These are phyloP conservation scores for Cercocebus atys DNA, from an alignment of 2,113 vertebrate species.

Conservation along the genomic window DNA sequence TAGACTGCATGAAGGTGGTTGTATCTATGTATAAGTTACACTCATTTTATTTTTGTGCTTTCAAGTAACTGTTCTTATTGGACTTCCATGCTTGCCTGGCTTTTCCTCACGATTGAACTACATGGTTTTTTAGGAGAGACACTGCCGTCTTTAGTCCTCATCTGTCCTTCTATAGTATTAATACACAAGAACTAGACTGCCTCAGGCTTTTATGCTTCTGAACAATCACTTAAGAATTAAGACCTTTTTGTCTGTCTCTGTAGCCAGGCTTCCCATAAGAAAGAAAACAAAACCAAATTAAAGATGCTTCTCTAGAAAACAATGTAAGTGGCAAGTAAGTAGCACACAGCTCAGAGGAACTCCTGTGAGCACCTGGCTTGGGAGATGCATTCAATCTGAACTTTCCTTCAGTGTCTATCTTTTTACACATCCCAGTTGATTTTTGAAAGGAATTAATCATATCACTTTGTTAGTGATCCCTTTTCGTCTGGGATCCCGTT, in stretches of 20 bases:
- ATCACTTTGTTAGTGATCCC: not conserved
- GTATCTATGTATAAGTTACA: not conserved
- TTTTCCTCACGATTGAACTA: not conserved
- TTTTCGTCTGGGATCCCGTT: constrained; percentile 42
- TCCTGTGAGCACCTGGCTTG: not conserved
- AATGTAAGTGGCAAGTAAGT: not conserved
- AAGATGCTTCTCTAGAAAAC: not conserved
- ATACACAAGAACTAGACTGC: not conserved
- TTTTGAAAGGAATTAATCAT: not conserved
- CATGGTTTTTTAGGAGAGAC: not conserved
- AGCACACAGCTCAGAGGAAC: not conserved
- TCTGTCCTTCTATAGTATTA: not conserved
- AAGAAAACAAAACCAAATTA: not conserved
- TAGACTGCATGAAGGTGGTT: not conserved
- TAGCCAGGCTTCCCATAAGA: not conserved
- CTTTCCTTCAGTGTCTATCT: not conserved
- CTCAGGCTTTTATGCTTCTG: not conserved
- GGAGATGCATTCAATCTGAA: not conserved
- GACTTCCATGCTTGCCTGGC: not conserved
- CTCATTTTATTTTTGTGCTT: not conserved
- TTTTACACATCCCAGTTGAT: not conserved
- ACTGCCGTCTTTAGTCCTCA: not conserved
- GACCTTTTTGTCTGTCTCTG: not conserved
- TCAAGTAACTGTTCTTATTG: not conserved
- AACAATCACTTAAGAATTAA: not conserved